Conservation (phyloP, 2,797 vertebrate species). For the Acrocephalus scirpaceus region DNA sequence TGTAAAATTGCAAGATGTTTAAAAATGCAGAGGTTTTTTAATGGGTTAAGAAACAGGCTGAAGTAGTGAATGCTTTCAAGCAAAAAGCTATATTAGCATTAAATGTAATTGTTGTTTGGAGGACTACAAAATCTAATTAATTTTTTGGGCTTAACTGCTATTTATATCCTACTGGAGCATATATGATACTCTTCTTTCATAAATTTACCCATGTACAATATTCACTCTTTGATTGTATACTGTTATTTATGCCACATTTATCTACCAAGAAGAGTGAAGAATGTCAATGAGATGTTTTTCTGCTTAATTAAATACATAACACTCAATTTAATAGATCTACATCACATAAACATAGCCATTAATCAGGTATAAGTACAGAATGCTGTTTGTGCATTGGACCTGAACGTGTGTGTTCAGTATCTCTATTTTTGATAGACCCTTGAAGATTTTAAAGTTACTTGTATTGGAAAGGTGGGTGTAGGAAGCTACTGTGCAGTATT, state of each 20-base stretch:
- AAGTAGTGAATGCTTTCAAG: not conserved
- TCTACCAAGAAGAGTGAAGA: conserved; percentile 20
- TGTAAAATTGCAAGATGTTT: not conserved
- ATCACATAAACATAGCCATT: conserved; percentile 2
- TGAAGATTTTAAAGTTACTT: not conserved
- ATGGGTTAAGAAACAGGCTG: not conserved
- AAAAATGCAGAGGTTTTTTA: not conserved
- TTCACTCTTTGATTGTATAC: not conserved
- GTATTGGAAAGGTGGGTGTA: not conserved
- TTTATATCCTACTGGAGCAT: not conserved
- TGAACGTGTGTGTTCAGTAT: not conserved
- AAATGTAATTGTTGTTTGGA: not conserved
- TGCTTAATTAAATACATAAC: conserved; percentile 37
- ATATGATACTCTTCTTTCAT: not conserved
- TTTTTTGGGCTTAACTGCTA: not conserved
- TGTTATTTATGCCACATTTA: not conserved
- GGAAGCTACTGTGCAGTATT: not conserved
- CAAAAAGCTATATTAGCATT: not conserved
- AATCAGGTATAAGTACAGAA: not conserved
- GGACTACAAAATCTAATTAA: not conserved
- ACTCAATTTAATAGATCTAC: not conserved
- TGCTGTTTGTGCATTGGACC: not conserved
- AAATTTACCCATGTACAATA: not conserved
- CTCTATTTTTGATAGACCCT: not conserved
- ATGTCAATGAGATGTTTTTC: conserved; percentile 27